These are phyloP conservation scores for Euschistus heros DNA, from an alignment of 1,140 invertebrate genomes.

Conservation along the genomic window DNA sequence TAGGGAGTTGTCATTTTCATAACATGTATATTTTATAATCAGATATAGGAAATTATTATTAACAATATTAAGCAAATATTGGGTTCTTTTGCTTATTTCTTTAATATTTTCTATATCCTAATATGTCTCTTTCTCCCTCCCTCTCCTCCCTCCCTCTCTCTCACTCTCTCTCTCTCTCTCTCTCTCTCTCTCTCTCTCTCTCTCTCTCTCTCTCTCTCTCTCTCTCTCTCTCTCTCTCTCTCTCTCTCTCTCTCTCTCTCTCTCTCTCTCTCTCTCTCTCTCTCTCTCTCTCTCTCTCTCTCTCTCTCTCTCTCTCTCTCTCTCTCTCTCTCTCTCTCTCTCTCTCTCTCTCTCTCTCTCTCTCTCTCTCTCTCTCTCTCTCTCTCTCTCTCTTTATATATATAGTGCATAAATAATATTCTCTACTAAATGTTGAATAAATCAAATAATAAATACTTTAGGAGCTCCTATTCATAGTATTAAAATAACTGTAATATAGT, in stretches of 20 bases:
- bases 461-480: no score
- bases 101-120: no score
- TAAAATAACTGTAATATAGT: no score
- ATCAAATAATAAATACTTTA: no score
- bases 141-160: background rate
- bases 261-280: background rate
- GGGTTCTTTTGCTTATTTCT: no score
- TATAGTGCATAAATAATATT: no score
- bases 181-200: background rate
- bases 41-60: no score
- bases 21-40: no score
- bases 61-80: no score
- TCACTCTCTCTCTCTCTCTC: slow-evolving; percentile 7
- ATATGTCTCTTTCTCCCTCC: background rate
- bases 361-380: slow-evolving; percentile 19
- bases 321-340: slow-evolving; percentile 13
- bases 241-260: slow-evolving; percentile 22
- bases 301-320: slow-evolving; percentile 15
- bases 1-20: no score
- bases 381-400: slow-evolving; percentile 22
- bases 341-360: slow-evolving; percentile 26
- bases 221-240: slow-evolving; percentile 25
- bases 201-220: slow-evolving; percentile 14
- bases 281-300: background rate
- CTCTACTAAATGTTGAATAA: no score